A percentile compares a stretch with the other conserved stretches of the same genome.
Evolutionary conservation across 2,797 vertebrate species (phyloP).

Genomic region (Onychomys leucogaster): DNA sequence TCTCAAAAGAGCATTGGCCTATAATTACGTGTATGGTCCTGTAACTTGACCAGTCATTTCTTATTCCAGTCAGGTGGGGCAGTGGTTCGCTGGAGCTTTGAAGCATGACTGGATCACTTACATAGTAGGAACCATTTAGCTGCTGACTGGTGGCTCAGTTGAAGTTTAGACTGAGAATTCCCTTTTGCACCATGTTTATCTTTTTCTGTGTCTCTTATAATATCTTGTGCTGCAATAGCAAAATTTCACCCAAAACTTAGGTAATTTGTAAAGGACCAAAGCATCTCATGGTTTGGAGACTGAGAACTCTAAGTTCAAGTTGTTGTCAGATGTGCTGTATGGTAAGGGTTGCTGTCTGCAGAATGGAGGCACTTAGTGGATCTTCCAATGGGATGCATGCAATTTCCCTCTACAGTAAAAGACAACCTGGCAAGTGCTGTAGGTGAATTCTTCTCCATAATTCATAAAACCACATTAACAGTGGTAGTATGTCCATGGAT

Average conservation of each 20-base stretch:
- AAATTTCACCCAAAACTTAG: background rate
- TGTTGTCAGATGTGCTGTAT: background rate
- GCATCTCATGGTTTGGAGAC: background rate
- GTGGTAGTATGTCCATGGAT: background rate
- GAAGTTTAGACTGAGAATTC: background rate
- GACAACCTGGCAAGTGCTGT: background rate
- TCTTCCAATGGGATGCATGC: background rate
- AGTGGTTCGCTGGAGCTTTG: background rate
- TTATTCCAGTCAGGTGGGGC: background rate
- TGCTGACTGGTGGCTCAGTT: background rate
- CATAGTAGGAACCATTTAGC: background rate
- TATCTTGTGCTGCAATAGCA: background rate
- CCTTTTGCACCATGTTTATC: background rate
- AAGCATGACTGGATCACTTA: background rate
- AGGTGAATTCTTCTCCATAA: background rate
- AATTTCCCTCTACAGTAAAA: background rate
- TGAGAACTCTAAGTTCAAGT: background rate
- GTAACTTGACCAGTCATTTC: background rate
- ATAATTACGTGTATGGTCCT: background rate
- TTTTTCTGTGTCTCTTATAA: background rate
- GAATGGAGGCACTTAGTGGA: background rate
- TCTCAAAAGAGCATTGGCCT: background rate
- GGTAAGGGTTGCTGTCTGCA: background rate
- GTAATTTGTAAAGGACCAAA: background rate
- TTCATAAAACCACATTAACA: background rate